A percentile compares a stretch with the other conserved stretches of the same genome.
Conservation (phyloP, 2,113 vertebrate genomes). For the Lynx canadensis region DNA sequence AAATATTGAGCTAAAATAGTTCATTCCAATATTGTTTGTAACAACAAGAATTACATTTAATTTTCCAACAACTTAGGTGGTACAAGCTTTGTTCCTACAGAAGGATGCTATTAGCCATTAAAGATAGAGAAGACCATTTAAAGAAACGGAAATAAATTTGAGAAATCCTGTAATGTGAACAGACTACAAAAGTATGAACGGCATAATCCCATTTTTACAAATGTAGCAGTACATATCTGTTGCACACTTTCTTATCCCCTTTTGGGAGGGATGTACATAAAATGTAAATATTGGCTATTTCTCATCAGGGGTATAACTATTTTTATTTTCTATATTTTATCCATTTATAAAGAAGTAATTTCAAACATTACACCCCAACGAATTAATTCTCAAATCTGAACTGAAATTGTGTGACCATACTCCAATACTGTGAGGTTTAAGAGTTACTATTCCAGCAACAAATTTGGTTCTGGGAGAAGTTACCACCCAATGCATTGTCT, state of each 20-base stretch:
- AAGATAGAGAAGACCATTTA: not conserved
- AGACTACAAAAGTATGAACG: not conserved
- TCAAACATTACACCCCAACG: not conserved
- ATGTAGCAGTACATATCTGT: not conserved
- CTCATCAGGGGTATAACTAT: not conserved
- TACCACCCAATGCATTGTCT: not conserved
- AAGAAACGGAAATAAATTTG: not conserved
- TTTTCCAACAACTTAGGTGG: not conserved
- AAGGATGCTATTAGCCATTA: not conserved
- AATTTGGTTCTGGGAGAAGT: not conserved
- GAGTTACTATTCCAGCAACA: not conserved
- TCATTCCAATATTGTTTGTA: not conserved
- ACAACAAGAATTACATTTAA: not conserved
- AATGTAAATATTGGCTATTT: not conserved
- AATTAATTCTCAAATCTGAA: slow-evolving; percentile 40
- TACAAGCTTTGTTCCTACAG: not conserved
- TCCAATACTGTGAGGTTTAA: not conserved
- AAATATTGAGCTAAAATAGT: slow-evolving; percentile 2
- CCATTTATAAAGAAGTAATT: not conserved
- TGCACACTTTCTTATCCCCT: not conserved
- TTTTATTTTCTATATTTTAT: slow-evolving; percentile 29
- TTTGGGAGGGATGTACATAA: not conserved
- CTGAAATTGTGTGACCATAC: not conserved
- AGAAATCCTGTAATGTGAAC: not conserved
- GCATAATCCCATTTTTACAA: slow-evolving; percentile 3